Percentiles rank a stretch among this genome's conserved stretches.
Conservation (phyloP, 2,888 invertebrate species). For the Nineta flava region DNA sequence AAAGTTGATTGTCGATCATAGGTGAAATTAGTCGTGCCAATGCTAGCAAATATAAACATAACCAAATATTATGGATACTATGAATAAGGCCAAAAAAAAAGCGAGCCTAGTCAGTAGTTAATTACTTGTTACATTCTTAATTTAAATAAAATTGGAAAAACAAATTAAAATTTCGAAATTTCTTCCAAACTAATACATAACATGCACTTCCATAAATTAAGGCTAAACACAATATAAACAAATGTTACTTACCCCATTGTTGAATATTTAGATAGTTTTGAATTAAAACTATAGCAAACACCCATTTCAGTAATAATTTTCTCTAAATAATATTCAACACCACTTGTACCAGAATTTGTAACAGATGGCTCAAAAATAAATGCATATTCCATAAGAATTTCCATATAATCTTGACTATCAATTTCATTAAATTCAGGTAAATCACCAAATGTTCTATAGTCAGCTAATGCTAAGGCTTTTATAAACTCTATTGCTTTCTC, state of each 20-base stretch:
- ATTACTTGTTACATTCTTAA: no score
- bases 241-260: constrained; percentile 32
- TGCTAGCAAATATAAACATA: no score
- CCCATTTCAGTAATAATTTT: constrained; percentile 53
- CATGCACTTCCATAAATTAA: no score
- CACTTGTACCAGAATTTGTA: constrained; percentile 21
- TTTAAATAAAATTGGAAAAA: no score
- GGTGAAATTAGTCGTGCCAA: no score
- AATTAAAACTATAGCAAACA: constrained; percentile 51
- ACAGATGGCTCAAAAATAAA: constrained; percentile 33
- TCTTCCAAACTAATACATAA: no score
- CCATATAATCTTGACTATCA: constrained; percentile 37
- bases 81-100: no score
- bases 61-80: no score
- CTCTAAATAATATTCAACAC: constrained; percentile 25
- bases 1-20: no score
- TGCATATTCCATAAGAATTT: constrained; percentile 35
- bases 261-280: constrained; percentile 42
- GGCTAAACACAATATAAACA: no score
- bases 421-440: constrained; percentile 38
- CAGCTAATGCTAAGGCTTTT: constrained; percentile 35
- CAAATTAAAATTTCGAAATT: no score
- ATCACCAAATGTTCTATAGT: constrained; percentile 40
- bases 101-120: no score
- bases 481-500: constrained; percentile 38